Evolutionary conservation across 2,113 vertebrate genomes (phyloP), one percentile per base, ranked within the genome.

Genomic region (Phyllostomus hastatus): DNA sequence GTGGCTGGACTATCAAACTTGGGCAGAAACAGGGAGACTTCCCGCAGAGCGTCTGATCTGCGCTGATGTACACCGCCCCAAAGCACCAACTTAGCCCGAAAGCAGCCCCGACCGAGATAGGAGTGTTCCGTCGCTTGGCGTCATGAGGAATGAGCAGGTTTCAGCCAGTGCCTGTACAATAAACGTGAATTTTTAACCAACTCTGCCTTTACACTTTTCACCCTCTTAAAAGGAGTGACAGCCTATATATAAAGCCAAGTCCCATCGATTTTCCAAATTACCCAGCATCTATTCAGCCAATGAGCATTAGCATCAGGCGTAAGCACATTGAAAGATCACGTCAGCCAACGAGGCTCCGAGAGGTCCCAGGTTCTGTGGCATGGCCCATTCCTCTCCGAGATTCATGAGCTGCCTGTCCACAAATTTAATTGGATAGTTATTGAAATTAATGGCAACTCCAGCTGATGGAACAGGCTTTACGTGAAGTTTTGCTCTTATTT

Each of bases 341-440:
- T 64, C 85, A 33, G 8, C 81, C 85, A 94, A 91, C 87, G 50
- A 91, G 46, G 89, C 52, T 93, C 73, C 84, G 85, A 57, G 57
- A 76, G 89, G 89, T 64, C 94, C 83, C 61, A 31, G 54, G 9
- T 84, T 73, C 94, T 97, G 96, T 97, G 96, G 97, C 98, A 88
- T 0, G 24, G 88, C 72, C 84, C 31, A 59, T 98, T 98, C 97
- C 78, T 96, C 88, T 95, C 64, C 43, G 79, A 95, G 95, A 97
- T 96, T 96, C 79, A 96, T 96, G 92, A 98, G 35, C n/a, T 91
- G 87, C 54, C 69, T 97, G 43, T 83, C 90, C 94, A 97, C 88
- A 75, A 89, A 72, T 73, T 90, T 96, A 96, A 97, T 67, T 97
- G 92, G 64, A 41, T 92, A 86, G 61, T 43, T 73, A 96, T 97